A percentile compares a stretch with the other conserved stretches of the same genome.
Conservation (phyloP, 2,888 invertebrate genomes). For the Tricholauxania praeusta region DNA sequence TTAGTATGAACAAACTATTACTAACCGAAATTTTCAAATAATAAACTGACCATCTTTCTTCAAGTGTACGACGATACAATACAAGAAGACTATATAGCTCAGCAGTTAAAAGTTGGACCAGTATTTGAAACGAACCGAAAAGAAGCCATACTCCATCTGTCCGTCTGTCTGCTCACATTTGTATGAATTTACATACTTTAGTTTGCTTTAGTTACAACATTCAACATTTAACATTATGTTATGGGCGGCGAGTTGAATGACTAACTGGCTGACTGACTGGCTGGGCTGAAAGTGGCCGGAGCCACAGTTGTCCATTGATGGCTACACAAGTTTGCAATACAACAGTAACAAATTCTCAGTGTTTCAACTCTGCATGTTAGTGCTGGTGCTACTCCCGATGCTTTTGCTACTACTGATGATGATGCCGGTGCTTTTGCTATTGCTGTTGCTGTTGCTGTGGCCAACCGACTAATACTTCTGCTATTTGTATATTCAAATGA, state of each 20-base stretch:
- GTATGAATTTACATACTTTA: constrained; percentile 44
- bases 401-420: background rate
- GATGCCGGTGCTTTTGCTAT: background rate
- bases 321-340: constrained; percentile 17
- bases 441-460: constrained; percentile 18
- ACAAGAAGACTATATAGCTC: too few relatives aligned
- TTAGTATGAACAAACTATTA: too few relatives aligned
- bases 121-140: background rate
- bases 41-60: too few relatives aligned
- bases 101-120: too few relatives aligned
- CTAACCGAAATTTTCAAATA: too few relatives aligned
- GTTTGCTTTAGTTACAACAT: constrained; percentile 33
- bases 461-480: constrained; percentile 37
- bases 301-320: constrained; percentile 10
- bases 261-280: constrained; percentile 25
- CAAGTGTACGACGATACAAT: too few relatives aligned
- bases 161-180: constrained; percentile 9
- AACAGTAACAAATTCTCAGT: constrained; percentile 1
- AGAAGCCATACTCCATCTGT: background rate
- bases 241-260: constrained; percentile 32
- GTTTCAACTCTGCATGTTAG: background rate
- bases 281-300: constrained; percentile 19
- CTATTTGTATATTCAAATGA: constrained; percentile 62
- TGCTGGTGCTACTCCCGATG: background rate
- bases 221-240: constrained; percentile 37